Conservation (phyloP, 2,888 invertebrate species). For the Nyleta sp. region DNA sequence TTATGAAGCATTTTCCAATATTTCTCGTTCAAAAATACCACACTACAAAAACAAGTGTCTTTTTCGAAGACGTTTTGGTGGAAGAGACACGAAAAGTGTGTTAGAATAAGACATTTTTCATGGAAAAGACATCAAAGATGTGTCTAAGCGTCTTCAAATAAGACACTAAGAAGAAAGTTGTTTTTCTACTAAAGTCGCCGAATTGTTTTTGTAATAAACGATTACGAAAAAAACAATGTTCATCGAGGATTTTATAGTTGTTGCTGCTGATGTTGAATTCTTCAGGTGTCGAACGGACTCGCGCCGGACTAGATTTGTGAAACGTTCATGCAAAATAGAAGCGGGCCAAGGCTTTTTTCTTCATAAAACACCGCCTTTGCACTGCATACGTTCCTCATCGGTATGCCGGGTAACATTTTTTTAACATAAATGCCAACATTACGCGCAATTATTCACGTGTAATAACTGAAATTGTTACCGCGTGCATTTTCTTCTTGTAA, state of each 20-base stretch:
- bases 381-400: constrained; percentile 45
- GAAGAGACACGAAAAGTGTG: too few species aligned
- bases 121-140: too few species aligned
- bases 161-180: too few species aligned
- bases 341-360: constrained; percentile 65
- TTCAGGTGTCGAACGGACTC: constrained; percentile 30
- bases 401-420: constrained; percentile 49
- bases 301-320: constrained; percentile 55
- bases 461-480: too few species aligned
- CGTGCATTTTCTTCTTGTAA: too few species aligned
- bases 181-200: too few species aligned
- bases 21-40: not conserved
- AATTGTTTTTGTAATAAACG: not conserved
- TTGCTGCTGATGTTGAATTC: constrained; percentile 19
- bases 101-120: too few species aligned
- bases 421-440: constrained; percentile 47
- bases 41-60: too few species aligned
- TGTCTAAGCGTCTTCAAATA: too few species aligned
- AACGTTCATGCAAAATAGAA: constrained; percentile 60
- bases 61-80: too few species aligned
- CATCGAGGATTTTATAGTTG: not conserved
- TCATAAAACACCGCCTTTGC: constrained; percentile 60
- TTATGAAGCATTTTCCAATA: not conserved
- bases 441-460: constrained; percentile 54
- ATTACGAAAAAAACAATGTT: too few species aligned